Evolutionary conservation across 64 coral and sea anemone genomes (phyloP).

Genomic region (Actinia equina): DNA sequence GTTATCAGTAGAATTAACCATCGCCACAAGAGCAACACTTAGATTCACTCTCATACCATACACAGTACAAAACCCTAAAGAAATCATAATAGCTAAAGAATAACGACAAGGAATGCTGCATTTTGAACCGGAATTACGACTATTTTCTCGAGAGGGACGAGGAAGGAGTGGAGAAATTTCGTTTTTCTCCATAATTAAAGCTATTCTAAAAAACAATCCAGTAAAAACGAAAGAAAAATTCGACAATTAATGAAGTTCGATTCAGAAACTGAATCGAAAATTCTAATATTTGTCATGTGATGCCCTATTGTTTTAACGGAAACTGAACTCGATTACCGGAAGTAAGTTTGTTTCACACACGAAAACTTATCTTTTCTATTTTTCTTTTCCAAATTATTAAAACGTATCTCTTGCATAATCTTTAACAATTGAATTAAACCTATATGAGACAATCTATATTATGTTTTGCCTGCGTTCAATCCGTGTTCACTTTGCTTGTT

Average conservation of each 20-base stretch:
- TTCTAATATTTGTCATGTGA: too few relatives aligned
- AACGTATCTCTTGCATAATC: too few relatives aligned
- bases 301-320: background rate
- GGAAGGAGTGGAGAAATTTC: background rate
- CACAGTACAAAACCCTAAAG: constrained; percentile 26
- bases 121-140: background rate
- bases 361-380: too few relatives aligned
- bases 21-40: constrained; percentile 30
- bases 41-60: constrained; percentile 23
- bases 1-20: constrained; percentile 33
- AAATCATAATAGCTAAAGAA: background rate
- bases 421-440: too few relatives aligned
- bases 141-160: background rate
- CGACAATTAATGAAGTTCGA: too few relatives aligned
- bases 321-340: background rate
- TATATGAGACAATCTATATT: too few relatives aligned
- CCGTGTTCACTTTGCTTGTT: too few relatives aligned
- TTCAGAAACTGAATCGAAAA: background rate
- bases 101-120: constrained; percentile 10
- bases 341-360: background rate
- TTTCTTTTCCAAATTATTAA: too few relatives aligned
- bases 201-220: background rate
- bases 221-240: too few relatives aligned
- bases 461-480: too few relatives aligned
- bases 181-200: background rate